phyloP scores from a whole-genome alignment of 2,797 vertebrate genomes.

The Lemur catta region DNA sequence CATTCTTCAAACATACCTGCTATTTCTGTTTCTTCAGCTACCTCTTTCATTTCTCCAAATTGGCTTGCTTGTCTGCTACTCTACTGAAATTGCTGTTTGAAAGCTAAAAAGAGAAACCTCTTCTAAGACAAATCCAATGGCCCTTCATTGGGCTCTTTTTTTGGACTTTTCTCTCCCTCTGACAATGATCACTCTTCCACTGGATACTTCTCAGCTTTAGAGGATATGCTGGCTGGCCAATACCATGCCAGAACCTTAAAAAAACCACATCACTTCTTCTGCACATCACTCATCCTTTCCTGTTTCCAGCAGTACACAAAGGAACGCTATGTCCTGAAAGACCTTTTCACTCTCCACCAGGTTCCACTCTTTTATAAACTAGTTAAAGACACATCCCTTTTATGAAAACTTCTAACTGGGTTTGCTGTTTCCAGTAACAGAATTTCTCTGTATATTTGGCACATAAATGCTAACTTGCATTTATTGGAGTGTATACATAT shows the following conservation, averaged over 20 bases:
- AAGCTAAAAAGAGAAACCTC: conserved; percentile 7
- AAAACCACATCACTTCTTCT: not conserved
- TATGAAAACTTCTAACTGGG: not conserved
- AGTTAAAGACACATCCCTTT: not conserved
- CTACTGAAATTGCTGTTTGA: conserved; percentile 22
- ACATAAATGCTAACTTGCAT: not conserved
- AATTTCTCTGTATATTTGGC: not conserved
- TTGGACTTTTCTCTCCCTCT: not conserved
- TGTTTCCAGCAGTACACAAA: conserved; percentile 20
- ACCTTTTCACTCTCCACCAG: not conserved
- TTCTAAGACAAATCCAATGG: not conserved
- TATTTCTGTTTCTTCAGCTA: conserved; percentile 25
- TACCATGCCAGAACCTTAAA: not conserved
- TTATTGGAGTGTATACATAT: not conserved
- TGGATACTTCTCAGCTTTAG: conserved; percentile 26
- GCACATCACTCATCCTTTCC: not conserved
- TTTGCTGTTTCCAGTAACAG: not conserved
- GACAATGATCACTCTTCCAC: not conserved
- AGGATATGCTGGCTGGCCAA: not conserved
- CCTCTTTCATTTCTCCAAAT: conserved; percentile 28
- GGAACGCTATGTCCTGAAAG: not conserved
- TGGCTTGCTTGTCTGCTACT: not conserved
- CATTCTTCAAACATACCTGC: conserved; percentile 2
- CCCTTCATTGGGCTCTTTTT: not conserved
- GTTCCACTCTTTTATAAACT: not conserved